Conservation (phyloP, 2,797 vertebrate species). For the Helicolenus hilgendorfi region DNA sequence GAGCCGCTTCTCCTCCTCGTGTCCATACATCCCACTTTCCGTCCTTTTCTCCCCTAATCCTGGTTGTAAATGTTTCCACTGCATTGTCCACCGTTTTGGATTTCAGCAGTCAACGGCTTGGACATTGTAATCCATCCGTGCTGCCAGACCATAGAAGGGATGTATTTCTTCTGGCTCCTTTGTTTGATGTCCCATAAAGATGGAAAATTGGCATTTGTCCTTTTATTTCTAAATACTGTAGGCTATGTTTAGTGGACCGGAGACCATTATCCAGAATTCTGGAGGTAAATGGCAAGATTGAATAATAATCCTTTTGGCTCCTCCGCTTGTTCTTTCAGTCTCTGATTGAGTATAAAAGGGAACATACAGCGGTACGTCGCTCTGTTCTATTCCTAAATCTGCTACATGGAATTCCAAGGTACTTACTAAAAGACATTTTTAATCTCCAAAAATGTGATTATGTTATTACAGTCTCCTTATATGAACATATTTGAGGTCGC, state of each 20-base stretch:
- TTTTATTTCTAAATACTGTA: slow-evolving; percentile 52
- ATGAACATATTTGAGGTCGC: background rate
- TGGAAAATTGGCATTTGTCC: slow-evolving; percentile 54
- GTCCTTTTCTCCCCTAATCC: slow-evolving; percentile 52
- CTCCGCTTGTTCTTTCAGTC: slow-evolving; percentile 9
- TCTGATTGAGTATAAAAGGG: slow-evolving; percentile 25
- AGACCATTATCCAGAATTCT: slow-evolving; percentile 46
- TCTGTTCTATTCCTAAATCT: slow-evolving; percentile 21
- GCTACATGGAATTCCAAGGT: background rate
- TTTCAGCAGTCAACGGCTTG: slow-evolving; percentile 51
- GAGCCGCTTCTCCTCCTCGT: slow-evolving; percentile 25
- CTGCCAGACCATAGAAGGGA: slow-evolving; percentile 52
- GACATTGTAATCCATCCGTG: slow-evolving; percentile 49
- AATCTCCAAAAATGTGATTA: slow-evolving; percentile 49
- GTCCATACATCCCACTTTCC: slow-evolving; percentile 43
- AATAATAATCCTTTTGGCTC: slow-evolving; percentile 61
- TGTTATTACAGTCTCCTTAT: slow-evolving; percentile 17
- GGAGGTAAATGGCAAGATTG: slow-evolving; percentile 60
- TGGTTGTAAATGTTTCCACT: slow-evolving; percentile 41
- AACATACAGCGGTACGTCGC: slow-evolving; percentile 8
- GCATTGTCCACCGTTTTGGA: slow-evolving; percentile 57
- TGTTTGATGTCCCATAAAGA: slow-evolving; percentile 40
- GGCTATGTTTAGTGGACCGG: slow-evolving; percentile 53
- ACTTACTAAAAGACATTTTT: slow-evolving; percentile 18
- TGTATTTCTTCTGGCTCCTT: slow-evolving; percentile 50